These are phyloP conservation scores for Xiphorhynchus erythropygius DNA, from an alignment of 2,797 vertebrate genomes.

Conservation along the genomic window DNA sequence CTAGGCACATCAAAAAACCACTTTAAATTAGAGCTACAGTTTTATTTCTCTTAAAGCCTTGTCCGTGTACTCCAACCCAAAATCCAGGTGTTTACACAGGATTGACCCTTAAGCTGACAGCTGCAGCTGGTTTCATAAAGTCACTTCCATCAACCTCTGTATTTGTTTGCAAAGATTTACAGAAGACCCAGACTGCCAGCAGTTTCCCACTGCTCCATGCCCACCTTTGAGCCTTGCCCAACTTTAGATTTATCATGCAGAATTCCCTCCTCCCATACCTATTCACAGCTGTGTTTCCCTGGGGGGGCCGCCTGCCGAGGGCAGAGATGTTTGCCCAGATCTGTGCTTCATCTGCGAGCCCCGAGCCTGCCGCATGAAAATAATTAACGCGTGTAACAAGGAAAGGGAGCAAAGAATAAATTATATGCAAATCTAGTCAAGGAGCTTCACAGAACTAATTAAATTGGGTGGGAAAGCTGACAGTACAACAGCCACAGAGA, in stretches of 20 bases:
- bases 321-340: neutral
- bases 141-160: too few species aligned
- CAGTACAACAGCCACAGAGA: constrained; percentile 10
- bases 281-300: rapidly evolving
- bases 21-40: neutral
- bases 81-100: rapidly evolving
- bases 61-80: rapidly evolving
- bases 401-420: constrained; percentile 48
- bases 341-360: neutral
- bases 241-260: neutral
- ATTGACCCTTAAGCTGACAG: neutral
- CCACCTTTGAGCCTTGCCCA: neutral
- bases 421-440: constrained; percentile 47
- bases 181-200: neutral
- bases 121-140: neutral
- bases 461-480: constrained; percentile 46
- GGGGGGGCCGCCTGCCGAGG: neutral
- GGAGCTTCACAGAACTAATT: constrained; percentile 55
- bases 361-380: neutral
- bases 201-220: neutral
- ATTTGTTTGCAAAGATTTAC: neutral
- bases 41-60: neutral
- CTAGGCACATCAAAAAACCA: neutral
- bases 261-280: neutral
- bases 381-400: constrained; percentile 49